Percentiles rank a stretch among this genome's conserved stretches.
Evolutionary conservation across 2,888 invertebrate genomes (phyloP).

Genomic region (Carcina quercana): DNA sequence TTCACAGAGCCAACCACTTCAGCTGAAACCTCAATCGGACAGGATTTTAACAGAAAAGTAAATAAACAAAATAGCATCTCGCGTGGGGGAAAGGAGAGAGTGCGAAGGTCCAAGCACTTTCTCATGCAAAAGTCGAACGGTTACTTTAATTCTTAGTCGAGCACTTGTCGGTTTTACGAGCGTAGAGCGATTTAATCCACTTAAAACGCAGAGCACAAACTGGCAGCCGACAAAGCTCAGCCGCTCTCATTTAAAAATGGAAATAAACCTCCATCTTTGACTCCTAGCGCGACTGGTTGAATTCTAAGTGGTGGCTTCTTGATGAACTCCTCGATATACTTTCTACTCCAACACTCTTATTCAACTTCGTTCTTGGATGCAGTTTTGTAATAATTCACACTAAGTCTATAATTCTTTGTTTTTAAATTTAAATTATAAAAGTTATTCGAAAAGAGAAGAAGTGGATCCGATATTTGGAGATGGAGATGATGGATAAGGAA

Average conservation of each 20-base stretch:
- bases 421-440: no score
- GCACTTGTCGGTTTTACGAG: constrained; percentile 75
- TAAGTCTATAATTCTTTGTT: constrained; percentile 1
- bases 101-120: constrained; percentile 63
- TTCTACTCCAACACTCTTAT: no score
- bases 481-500: no score
- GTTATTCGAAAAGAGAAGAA: no score
- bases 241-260: constrained; percentile 75
- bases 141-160: constrained; percentile 72
- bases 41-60: constrained; percentile 42
- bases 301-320: constrained; percentile 63
- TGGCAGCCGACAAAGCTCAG: constrained; percentile 72
- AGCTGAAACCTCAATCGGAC: constrained; percentile 44
- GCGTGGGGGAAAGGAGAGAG: constrained; percentile 52
- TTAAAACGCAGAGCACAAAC: constrained; percentile 74
- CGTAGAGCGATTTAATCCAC: constrained; percentile 75
- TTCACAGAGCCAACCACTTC: constrained; percentile 52
- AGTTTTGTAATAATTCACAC: constrained; percentile 3
- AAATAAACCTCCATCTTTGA: constrained; percentile 73
- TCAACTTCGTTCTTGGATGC: no score
- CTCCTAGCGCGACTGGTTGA: constrained; percentile 58
- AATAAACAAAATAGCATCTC: no score
- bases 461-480: no score
- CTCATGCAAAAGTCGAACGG: constrained; percentile 74
- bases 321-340: no score